Base-by-base conservation (phyloP, 1,140 invertebrate genomes). In the Hestina assimilis region DNA sequence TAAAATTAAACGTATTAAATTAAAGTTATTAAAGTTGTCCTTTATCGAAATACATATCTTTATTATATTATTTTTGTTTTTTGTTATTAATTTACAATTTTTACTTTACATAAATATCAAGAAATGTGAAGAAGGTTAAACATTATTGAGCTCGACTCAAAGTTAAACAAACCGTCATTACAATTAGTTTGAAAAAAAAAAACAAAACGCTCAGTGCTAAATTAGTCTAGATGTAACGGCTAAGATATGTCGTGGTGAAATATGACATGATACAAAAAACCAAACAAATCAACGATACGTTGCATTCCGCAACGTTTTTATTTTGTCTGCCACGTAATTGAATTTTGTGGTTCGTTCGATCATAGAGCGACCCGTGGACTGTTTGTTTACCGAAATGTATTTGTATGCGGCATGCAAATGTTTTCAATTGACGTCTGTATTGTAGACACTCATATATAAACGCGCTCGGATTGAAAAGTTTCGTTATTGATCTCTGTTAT, bases 261-360 rank as follows among this genome's bases (percentile, higher is more conserved):
- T 58, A 58, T 57, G 26, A 57, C 46, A 42, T 23, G 53, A 47
- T 41, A 57, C 31, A 68, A 57, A 60, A 46, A 67, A 29, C 42
- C 41, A 59, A 69, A 66, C 66, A 77, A 83, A 85, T 85, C 71
- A 71, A 76, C 73, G 75, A 75, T 75, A 79, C 75, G 63, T 58
- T 70, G 59, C 65, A 63, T 63, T 59, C 66, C 67, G 74, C 31
- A 60, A 64, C 64, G 72, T 77, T 85, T 85, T 85, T 85, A 82
- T 85, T 85, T 83, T 83, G 75, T 85, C 75, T 83, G 75, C 69
- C 66, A 73, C 73, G 77, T 79, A 82, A 83, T 85, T 85, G 82
- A 85, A 83, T 85, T 85, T 80, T 80, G 80, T 76, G 82, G 80
- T 77, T 62, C 51, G 69, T 66, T 67, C 79, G 66, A 73, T 80